phyloP scores from a whole-genome alignment of 1,140 invertebrate genomes.

The Caenorhabditis latens region DNA sequence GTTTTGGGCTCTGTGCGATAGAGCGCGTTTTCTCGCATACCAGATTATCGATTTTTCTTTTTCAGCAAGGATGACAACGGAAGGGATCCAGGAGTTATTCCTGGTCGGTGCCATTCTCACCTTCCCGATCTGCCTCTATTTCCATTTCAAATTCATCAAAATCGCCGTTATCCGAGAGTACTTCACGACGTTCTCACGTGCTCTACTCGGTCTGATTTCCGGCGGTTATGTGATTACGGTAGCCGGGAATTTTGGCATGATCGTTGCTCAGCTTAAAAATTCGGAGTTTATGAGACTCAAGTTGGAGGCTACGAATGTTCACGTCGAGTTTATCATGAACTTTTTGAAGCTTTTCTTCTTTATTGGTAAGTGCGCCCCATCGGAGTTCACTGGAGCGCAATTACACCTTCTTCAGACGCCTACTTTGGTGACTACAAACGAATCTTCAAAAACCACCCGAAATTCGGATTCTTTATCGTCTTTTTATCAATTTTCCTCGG shows the following conservation, averaged over 20 bases:
- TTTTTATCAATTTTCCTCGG: not conserved
- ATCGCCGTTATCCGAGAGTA: not conserved
- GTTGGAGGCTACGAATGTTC: not conserved
- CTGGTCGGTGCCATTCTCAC: too few species aligned
- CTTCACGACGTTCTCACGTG: not conserved
- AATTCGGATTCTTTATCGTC: not conserved
- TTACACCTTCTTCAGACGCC: not conserved
- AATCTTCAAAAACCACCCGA: not conserved
- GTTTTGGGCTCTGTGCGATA: too few species aligned
- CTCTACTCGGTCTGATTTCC: not conserved
- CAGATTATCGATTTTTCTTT: too few species aligned
- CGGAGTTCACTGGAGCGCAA: not conserved
- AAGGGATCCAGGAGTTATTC: too few species aligned
- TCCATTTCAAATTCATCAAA: not conserved
- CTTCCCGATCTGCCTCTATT: not conserved
- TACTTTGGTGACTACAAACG: not conserved
- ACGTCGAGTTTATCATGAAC: not conserved
- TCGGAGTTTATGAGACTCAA: not conserved
- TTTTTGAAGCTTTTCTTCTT: not conserved
- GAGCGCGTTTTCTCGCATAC: too few species aligned
- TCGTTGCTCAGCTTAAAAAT: not conserved
- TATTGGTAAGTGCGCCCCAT: not conserved
- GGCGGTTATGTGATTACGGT: not conserved
- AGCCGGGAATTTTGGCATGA: not conserved
- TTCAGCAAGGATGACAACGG: too few species aligned